Conservation (phyloP, 2,888 invertebrate genomes). For the Endomychus coccineus region DNA sequence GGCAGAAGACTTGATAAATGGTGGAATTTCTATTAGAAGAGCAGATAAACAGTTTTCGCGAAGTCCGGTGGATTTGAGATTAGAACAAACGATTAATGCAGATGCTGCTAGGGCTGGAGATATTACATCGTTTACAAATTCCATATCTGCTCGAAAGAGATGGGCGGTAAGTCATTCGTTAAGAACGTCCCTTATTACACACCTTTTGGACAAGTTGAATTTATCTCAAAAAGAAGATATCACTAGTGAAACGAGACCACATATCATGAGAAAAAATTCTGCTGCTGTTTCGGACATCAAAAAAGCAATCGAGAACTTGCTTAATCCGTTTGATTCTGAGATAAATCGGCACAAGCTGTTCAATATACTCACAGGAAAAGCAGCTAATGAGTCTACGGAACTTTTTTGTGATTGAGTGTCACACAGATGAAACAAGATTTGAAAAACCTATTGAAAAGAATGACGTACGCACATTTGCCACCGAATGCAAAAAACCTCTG, state of each 20-base stretch:
- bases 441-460: constrained; percentile 26
- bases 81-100: constrained; percentile 16
- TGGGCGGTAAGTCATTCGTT: constrained; percentile 32
- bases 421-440: too few relatives aligned
- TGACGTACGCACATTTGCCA: constrained; percentile 31
- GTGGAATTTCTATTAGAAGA: constrained; percentile 26
- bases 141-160: constrained; percentile 30
- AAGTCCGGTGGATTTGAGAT: constrained; percentile 17
- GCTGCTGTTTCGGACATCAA: constrained; percentile 16
- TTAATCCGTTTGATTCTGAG: constrained; percentile 20
- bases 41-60: constrained; percentile 16
- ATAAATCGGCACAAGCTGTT: constrained; percentile 18
- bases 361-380: constrained; percentile 27
- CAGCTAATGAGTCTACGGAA: too few relatives aligned
- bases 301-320: constrained; percentile 14
- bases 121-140: constrained; percentile 20
- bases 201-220: constrained; percentile 16
- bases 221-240: constrained; percentile 26
- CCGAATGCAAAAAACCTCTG: too few relatives aligned
- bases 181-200: constrained; percentile 27
- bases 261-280: constrained; percentile 21
- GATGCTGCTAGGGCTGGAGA: too few relatives aligned
- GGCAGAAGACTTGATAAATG: too few relatives aligned
- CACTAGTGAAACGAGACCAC: constrained; percentile 17
- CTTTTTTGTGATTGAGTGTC: too few relatives aligned